phyloP scores from a whole-genome alignment of 2,797 vertebrate species.

The Anabas testudineus region DNA sequence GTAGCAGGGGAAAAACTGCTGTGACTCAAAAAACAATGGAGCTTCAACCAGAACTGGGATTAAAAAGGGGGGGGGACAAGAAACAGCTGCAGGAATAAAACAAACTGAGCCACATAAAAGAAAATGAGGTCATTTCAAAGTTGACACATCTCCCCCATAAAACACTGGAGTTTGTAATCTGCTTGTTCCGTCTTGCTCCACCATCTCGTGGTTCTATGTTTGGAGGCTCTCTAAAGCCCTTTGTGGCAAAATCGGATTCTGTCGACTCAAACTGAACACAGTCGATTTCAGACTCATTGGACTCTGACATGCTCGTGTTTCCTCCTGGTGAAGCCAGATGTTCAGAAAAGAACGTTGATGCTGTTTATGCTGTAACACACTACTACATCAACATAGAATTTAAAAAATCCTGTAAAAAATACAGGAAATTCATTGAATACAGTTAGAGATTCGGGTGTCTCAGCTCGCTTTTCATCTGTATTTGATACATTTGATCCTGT shows the following conservation, averaged over 20 bases:
- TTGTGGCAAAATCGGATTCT: conserved; percentile 9
- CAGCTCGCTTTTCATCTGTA: too few relatives aligned
- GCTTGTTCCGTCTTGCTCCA: conserved; percentile 20
- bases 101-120: conserved; percentile 1
- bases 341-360: too few relatives aligned
- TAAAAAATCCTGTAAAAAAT: too few relatives aligned
- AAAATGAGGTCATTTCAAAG: conserved; percentile 11
- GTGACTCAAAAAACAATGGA: neutral
- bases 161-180: conserved; percentile 3
- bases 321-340: too few relatives aligned
- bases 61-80: conserved; percentile 1
- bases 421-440: too few relatives aligned
- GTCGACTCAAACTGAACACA: neutral
- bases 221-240: conserved; percentile 4
- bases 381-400: too few relatives aligned
- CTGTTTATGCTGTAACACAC: too few relatives aligned
- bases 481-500: too few relatives aligned
- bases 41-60: neutral
- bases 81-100: conserved; percentile 6
- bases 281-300: neutral
- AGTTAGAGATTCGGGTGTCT: too few relatives aligned
- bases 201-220: conserved; percentile 22
- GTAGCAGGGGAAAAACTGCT: neutral
- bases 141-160: conserved; percentile 26
- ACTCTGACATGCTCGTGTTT: neutral